These are phyloP conservation scores for Trididemnum miniatum DNA, from an alignment of 23 tunicate species.

Conservation along the genomic window DNA sequence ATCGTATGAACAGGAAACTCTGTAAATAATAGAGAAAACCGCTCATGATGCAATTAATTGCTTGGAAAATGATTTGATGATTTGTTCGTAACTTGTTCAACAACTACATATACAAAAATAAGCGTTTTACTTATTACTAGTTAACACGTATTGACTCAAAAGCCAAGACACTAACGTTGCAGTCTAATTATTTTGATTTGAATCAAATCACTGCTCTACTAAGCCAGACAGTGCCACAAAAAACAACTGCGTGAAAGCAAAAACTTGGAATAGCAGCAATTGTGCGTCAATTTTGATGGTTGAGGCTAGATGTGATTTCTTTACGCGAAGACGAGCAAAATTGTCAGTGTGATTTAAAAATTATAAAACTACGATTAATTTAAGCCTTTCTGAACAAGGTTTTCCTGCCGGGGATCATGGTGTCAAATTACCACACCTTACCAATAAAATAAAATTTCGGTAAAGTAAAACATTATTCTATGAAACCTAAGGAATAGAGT, in stretches of 20 bases:
- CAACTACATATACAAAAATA: too few relatives aligned
- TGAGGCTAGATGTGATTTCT: too few relatives aligned
- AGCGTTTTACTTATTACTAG: neutral
- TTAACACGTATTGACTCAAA: neutral
- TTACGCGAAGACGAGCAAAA: too few relatives aligned
- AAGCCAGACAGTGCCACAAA: too few relatives aligned
- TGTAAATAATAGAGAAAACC: neutral
- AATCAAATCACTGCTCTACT: too few relatives aligned
- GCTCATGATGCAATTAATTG: neutral
- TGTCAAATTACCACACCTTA: neutral
- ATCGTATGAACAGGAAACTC: conserved; percentile 84
- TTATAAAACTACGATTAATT: neutral
- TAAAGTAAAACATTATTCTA: neutral
- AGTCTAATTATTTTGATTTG: too few relatives aligned
- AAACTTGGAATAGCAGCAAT: too few relatives aligned
- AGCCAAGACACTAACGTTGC: neutral
- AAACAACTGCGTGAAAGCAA: too few relatives aligned
- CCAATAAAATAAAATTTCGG: neutral
- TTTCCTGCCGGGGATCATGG: neutral
- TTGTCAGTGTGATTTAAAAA: too few relatives aligned
- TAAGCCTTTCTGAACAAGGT: neutral
- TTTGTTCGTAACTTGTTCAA: neutral
- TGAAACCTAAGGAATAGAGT: neutral
- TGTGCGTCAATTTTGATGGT: too few relatives aligned
- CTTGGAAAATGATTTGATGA: neutral